phyloP scores from a whole-genome alignment of 1,140 invertebrate genomes.

The Brachionus calyciflorus region DNA sequence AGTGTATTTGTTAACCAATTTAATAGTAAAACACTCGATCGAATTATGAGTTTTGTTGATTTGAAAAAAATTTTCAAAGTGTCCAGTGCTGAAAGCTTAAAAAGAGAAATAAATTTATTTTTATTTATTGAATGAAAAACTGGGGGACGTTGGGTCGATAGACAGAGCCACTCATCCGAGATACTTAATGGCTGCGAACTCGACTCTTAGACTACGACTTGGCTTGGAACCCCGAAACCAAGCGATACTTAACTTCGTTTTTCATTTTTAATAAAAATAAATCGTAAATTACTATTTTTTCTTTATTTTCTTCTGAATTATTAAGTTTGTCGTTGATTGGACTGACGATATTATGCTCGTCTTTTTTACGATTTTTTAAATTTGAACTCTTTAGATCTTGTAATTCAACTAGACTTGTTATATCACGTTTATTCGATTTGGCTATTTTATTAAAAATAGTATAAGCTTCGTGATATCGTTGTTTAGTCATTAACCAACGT shows the following conservation, averaged over 20 bases:
- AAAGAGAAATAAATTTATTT: neutral
- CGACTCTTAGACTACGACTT: too few relatives aligned
- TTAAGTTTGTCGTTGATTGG: neutral
- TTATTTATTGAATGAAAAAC: too few relatives aligned
- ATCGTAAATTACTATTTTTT: neutral
- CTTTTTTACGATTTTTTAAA: neutral
- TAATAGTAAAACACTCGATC: neutral
- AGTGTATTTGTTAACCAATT: conserved; percentile 51
- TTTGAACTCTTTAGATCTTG: neutral
- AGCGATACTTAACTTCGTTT: too few relatives aligned
- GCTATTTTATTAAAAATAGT: conserved; percentile 16
- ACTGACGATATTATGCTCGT: neutral
- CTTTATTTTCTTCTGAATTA: neutral
- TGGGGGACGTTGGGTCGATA: too few relatives aligned
- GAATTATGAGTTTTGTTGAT: conserved; percentile 12
- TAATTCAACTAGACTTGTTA: neutral
- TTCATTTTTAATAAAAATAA: neutral
- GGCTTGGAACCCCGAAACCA: too few relatives aligned
- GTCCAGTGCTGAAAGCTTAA: neutral
- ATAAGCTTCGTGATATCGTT: conserved; percentile 4
- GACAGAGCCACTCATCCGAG: too few relatives aligned
- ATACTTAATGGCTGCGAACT: too few relatives aligned
- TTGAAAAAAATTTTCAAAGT: conserved; percentile 42
- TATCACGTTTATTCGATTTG: conserved; percentile 8
- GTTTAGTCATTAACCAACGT: conserved; percentile 19